Evolutionary conservation across 2,888 invertebrate species (phyloP).

Genomic region (Parnassius smintheus): DNA sequence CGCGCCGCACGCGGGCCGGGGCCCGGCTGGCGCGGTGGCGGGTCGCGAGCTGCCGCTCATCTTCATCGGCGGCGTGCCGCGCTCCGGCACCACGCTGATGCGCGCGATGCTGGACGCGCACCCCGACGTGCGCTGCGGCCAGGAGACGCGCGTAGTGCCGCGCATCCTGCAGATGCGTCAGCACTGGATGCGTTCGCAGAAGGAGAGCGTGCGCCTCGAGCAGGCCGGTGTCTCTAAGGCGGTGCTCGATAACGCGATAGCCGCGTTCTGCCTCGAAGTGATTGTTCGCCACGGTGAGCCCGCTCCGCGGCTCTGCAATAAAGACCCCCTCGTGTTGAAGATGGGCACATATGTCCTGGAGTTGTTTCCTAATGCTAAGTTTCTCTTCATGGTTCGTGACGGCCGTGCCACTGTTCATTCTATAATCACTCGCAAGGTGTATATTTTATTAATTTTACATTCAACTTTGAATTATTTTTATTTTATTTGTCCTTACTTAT

Average conservation of each 20-base stretch:
- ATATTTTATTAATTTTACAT: constrained; percentile 3
- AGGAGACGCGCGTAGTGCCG: constrained; percentile 98
- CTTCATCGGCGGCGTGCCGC: constrained; percentile 98
- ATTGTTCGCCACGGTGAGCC: constrained; percentile 98
- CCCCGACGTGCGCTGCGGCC: constrained; percentile 97
- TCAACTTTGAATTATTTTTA: background rate
- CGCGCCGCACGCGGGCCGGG: constrained; percentile 29
- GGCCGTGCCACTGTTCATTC: constrained; percentile 99
- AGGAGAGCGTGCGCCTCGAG: constrained; percentile 93
- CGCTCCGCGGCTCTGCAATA: constrained; percentile 97
- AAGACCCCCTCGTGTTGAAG: constrained; percentile 98
- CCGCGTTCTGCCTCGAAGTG: constrained; percentile 97
- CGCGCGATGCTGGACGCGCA: constrained; percentile 99
- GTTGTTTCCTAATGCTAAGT: constrained; percentile 98
- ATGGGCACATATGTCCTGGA: constrained; percentile 96
- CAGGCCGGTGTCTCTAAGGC: constrained; percentile 97
- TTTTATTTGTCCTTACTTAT: constrained; percentile 1
- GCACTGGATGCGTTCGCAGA: constrained; percentile 97
- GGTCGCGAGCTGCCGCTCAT: constrained; percentile 95
- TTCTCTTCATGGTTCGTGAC: constrained; percentile 98
- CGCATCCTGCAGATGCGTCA: constrained; percentile 96
- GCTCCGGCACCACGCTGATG: constrained; percentile 98
- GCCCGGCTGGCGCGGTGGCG: constrained; percentile 33
- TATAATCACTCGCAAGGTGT: constrained; percentile 96
- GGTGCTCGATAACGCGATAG: constrained; percentile 96